Conservation (phyloP, 2,888 invertebrate genomes). For the Hydropsyche betteni region DNA sequence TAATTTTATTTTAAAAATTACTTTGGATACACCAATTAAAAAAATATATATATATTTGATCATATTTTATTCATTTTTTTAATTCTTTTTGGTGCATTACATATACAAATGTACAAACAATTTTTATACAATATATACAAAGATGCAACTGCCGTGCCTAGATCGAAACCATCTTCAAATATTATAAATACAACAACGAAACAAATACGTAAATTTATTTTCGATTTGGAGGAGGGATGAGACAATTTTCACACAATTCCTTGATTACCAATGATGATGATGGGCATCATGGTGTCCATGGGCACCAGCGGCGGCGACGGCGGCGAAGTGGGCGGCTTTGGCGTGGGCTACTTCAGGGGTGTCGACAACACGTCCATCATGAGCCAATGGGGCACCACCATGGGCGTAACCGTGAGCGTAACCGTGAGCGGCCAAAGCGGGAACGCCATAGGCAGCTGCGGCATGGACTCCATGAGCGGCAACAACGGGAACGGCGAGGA, state of each 20-base stretch:
- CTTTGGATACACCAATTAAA: no score
- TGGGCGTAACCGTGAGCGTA: conserved; percentile 63
- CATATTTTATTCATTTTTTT: no score
- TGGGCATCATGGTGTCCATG: conserved; percentile 10
- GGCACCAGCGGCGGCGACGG: conserved; percentile 8
- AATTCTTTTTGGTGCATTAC: no score
- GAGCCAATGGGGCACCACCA: conserved; percentile 63
- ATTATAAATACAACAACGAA: conserved; percentile 4
- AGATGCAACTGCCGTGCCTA: no score
- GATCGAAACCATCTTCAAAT: no score
- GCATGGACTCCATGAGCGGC: conserved; percentile 6
- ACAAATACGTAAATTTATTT: neutral
- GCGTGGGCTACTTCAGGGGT: conserved; percentile 57
- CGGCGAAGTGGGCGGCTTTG: conserved; percentile 40
- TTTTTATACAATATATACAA: no score
- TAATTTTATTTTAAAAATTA: no score
- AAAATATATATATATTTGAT: no score
- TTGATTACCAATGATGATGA: conserved; percentile 9
- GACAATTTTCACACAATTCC: neutral
- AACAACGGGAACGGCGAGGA: neutral
- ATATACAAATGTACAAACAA: no score
- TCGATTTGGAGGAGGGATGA: neutral
- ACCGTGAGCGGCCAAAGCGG: conserved; percentile 54
- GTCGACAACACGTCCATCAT: conserved; percentile 69
- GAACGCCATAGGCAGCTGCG: conserved; percentile 49